These are phyloP conservation scores for Cosmia pyralina DNA, from an alignment of 2,888 invertebrate genomes.

Conservation along the genomic window DNA sequence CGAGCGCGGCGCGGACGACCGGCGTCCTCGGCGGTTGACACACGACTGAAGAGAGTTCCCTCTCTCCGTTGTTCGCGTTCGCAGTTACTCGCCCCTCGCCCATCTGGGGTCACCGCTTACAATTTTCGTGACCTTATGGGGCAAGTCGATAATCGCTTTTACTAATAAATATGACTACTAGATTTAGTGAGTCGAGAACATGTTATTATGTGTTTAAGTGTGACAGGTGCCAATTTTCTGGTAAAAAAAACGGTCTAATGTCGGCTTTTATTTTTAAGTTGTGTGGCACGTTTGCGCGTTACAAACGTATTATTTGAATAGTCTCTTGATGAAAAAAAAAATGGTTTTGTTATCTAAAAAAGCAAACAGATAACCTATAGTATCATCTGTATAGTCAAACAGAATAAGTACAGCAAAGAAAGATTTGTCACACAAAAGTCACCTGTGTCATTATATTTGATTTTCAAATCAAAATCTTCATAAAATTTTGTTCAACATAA, in stretches of 20 bases:
- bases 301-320: constrained; percentile 3
- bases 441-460: not conserved
- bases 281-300: not conserved
- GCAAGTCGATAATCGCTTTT: constrained; percentile 80
- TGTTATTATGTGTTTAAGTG: constrained; percentile 51
- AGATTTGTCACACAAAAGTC: not conserved
- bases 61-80: constrained; percentile 68
- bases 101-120: constrained; percentile 81
- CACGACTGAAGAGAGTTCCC: constrained; percentile 78
- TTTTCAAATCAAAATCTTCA: not conserved
- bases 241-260: constrained; percentile 9
- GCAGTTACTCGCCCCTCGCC: constrained; percentile 80
- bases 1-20: constrained; percentile 69
- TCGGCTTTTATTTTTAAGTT: not conserved
- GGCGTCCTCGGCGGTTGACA: constrained; percentile 69
- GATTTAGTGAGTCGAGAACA: constrained; percentile 56
- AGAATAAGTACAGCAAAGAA: not conserved
- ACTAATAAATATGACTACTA: constrained; percentile 70
- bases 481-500: constrained; percentile 25
- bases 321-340: not conserved
- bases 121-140: constrained; percentile 85
- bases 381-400: no score
- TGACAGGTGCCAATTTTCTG: constrained; percentile 49
- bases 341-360: not conserved
- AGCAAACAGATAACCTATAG: no score